Percentiles rank a stretch among this genome's conserved stretches.
Conservation (phyloP, 1,140 invertebrate genomes). For the Frieseomelitta varia region DNA sequence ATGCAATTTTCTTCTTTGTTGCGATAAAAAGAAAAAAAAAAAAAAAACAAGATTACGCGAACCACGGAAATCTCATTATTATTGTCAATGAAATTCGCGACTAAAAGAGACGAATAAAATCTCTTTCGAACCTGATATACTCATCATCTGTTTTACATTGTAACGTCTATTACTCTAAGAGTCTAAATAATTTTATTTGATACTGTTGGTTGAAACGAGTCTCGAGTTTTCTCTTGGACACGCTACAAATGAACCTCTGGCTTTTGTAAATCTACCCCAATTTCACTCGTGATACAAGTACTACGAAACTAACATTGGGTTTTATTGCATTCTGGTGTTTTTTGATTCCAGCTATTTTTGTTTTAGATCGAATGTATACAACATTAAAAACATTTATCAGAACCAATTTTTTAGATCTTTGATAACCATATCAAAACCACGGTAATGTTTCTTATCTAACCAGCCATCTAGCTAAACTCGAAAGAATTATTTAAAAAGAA, state of each 20-base stretch:
- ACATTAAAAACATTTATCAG: conserved; percentile 59
- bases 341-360: conserved; percentile 44
- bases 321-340: conserved; percentile 45
- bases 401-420: conserved; percentile 43
- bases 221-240: conserved; percentile 4
- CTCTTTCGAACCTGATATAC: conserved; percentile 13
- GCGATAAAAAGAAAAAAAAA: not conserved
- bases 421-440: conserved; percentile 41
- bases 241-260: conserved; percentile 47
- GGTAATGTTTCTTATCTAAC: conserved; percentile 47
- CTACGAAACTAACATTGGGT: conserved; percentile 23
- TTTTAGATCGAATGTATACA: conserved; percentile 13
- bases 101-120: not conserved
- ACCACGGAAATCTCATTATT: not conserved
- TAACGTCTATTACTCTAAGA: conserved; percentile 12
- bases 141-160: not conserved
- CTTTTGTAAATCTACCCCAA: conserved; percentile 50
- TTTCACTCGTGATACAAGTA: not conserved
- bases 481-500: no score
- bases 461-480: conserved; percentile 13
- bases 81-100: no score
- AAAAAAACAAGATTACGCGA: not conserved
- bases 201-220: not conserved
- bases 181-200: not conserved
- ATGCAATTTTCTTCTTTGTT: not conserved